These are phyloP conservation scores for Brachionus plicatilis DNA, from an alignment of 1,140 invertebrate species.

Conservation along the genomic window DNA sequence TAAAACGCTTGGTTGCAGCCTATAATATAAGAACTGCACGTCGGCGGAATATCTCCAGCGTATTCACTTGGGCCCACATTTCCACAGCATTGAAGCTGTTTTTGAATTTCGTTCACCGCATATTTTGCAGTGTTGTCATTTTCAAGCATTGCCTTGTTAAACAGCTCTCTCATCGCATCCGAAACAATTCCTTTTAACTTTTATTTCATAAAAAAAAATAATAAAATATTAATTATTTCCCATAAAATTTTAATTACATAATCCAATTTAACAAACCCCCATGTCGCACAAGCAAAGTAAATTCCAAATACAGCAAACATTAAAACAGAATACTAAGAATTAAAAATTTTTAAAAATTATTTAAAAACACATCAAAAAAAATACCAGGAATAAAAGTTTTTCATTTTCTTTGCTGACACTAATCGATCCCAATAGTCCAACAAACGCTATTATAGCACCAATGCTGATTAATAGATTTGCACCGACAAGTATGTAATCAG, in stretches of 20 bases:
- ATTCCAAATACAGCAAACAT: slow-evolving; percentile 13
- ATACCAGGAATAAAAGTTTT: background rate
- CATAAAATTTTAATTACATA: background rate
- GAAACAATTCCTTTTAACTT: slow-evolving; percentile 36
- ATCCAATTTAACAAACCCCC: slow-evolving; percentile 36
- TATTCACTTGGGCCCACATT: slow-evolving; percentile 40
- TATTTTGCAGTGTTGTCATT: background rate
- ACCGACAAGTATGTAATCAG: background rate
- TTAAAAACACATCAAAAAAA: background rate
- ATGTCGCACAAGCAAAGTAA: slow-evolving; percentile 14
- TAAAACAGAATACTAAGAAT: slow-evolving; percentile 1
- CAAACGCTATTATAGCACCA: background rate
- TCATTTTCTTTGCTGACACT: slow-evolving; percentile 21
- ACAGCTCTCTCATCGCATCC: slow-evolving; percentile 36
- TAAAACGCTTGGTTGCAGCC: slow-evolving; percentile 34
- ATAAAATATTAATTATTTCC: background rate
- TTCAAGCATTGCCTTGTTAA: slow-evolving; percentile 30
- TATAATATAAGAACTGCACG: background rate
- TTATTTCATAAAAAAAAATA: background rate
- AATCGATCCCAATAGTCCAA: slow-evolving; percentile 8
- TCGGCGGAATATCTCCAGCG: slow-evolving; percentile 26
- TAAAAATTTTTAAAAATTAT: background rate
- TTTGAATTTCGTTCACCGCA: slow-evolving; percentile 40
- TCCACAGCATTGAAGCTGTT: slow-evolving; percentile 39
- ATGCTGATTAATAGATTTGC: slow-evolving; percentile 30